Base-by-base conservation (phyloP, 2,797 vertebrate genomes). In the Mustela erminea region DNA sequence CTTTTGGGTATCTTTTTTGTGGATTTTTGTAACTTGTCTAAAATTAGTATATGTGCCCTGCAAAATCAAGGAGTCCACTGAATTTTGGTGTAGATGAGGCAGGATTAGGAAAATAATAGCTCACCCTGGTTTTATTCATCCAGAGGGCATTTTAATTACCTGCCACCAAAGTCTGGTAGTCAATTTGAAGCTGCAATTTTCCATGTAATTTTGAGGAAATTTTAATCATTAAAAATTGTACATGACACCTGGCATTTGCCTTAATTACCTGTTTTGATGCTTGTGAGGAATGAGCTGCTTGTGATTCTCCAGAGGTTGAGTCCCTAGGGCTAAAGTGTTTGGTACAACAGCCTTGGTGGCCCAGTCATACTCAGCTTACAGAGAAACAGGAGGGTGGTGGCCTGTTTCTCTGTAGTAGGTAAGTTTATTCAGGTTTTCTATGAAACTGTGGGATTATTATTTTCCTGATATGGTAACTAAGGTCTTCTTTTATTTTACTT, bases 231-330 rank as follows among this genome's bases (percentile, higher is more conserved):
- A 89, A 75, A 70, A 46, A 35, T 18, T 9, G 4, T 7, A 12
- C 8, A 52, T 32, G 14, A 68, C 38, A 78, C 21, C 5, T 72
- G 35, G 5, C 5, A 38, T 62, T 95, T 46, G 25, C 12, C 20
- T 88, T 96, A 95, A 96, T 93, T 86, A 46, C 7, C 7, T 90
- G 27, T 64, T 75, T 87, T 74, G 32, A 41, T 80, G 41, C 18
- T 93, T 54, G 2, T 38, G 49, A 90, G 23, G 3, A 54, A 75
- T 85, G 21, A 52, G 5, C 64, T 80, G 23, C 20, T 60, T 27
- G 7, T 21, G 49, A 64, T 43, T 89, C 93, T 87, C 81, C 25
- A 72, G 96, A 70, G 95, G 58, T 35, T 25, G 7, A 8, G 43
- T 77, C 91, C 35, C 85, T 23, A 35, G 66, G 32, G 91, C 10